These are phyloP conservation scores for Momotus momota DNA, from an alignment of 2,797 vertebrate species.

Conservation along the genomic window DNA sequence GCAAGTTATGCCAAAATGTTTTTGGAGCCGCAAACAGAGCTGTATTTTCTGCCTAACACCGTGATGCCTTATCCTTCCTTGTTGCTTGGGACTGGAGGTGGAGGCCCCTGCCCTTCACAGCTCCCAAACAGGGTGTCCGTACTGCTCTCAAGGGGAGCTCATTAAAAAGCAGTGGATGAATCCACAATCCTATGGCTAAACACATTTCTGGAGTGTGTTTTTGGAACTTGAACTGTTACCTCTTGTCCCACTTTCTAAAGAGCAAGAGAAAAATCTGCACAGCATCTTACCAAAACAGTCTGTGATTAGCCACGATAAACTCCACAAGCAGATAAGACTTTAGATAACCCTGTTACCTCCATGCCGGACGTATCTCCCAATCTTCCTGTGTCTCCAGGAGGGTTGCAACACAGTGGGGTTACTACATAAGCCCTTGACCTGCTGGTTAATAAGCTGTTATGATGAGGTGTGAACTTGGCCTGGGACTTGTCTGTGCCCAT, in stretches of 20 bases:
- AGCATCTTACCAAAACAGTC: not conserved
- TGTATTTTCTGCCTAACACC: not conserved
- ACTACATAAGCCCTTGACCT: not conserved
- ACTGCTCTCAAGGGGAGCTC: not conserved
- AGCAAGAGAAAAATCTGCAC: not conserved
- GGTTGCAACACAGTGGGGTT: not conserved
- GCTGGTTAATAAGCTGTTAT: not conserved
- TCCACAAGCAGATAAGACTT: not conserved
- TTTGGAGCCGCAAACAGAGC: not conserved
- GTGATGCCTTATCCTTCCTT: not conserved
- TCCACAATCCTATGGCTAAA: not conserved
- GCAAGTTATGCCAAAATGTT: slow-evolving; percentile 2
- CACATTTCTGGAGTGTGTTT: not conserved
- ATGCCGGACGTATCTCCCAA: rapidly evolving
- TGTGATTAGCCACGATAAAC: not conserved
- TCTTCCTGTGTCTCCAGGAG: not conserved
- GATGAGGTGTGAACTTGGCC: slow-evolving; percentile 23
- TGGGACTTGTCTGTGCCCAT: not conserved
- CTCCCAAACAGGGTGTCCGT: not conserved
- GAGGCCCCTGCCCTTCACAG: not conserved
- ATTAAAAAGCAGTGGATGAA: not conserved
- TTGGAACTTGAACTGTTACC: not conserved
- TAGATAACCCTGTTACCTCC: not conserved
- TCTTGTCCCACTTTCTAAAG: not conserved
- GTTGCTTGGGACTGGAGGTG: not conserved